Percentiles rank a stretch among this genome's conserved stretches.
Evolutionary conservation across 2,113 vertebrate genomes (phyloP).

Genomic region (Tapirus terrestris): DNA sequence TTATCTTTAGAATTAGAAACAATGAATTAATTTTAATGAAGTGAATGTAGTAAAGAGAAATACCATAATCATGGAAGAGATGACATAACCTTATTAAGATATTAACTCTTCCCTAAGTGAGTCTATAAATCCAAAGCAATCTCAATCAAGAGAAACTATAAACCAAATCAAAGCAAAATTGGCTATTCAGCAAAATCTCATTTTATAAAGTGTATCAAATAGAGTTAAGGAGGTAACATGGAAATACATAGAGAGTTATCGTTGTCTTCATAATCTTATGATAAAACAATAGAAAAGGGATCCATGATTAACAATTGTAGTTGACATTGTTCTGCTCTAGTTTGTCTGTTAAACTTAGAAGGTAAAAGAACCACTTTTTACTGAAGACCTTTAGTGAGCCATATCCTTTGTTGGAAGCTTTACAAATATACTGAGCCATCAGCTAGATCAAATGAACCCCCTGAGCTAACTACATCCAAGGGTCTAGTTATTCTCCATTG

Average conservation of each 20-base stretch:
- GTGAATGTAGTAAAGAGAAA: neutral
- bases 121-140: neutral
- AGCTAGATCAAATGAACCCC: neutral
- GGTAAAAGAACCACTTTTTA: neutral
- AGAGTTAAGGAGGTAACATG: neutral
- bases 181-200: neutral
- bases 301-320: neutral
- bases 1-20: neutral
- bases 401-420: neutral
- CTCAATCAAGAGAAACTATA: neutral
- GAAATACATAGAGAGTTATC: neutral
- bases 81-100: neutral
- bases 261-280: neutral
- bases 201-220: neutral
- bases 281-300: neutral
- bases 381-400: neutral
- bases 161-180: neutral
- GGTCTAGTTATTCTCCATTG: neutral
- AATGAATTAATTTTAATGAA: neutral
- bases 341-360: neutral
- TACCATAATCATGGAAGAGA: neutral
- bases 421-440: neutral
- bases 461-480: neutral
- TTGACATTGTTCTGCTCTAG: neutral
- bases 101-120: neutral